phyloP scores from a whole-genome alignment of 2,113 vertebrate species.

The Diadophis punctatus region DNA sequence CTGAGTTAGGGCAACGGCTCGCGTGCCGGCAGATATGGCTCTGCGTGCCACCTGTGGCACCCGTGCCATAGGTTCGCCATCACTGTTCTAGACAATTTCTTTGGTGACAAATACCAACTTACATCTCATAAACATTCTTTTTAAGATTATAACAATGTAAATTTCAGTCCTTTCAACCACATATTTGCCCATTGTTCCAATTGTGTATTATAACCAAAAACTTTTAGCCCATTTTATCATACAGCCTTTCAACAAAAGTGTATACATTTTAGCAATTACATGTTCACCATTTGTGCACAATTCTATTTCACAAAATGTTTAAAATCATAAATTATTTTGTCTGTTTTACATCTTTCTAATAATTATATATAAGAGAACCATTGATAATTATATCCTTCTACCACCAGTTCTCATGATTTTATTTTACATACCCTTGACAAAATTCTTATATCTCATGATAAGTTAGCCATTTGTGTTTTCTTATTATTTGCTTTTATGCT shows the following conservation, averaged over 20 bases:
- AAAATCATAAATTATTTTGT: background rate
- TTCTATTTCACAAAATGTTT: background rate
- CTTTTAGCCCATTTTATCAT: background rate
- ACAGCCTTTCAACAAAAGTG: background rate
- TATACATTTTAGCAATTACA: background rate
- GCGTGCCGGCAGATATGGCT: too few relatives aligned
- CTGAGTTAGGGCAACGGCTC: too few relatives aligned
- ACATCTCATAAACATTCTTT: background rate
- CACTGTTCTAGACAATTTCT: background rate
- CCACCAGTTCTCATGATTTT: background rate
- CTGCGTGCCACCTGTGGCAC: too few relatives aligned
- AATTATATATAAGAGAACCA: background rate
- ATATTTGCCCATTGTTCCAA: background rate
- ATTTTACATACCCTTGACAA: background rate
- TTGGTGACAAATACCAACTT: background rate
- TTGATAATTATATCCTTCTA: background rate
- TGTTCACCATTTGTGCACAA: background rate
- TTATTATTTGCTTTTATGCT: background rate
- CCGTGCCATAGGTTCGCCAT: too few relatives aligned
- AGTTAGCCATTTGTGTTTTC: background rate
- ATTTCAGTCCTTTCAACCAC: background rate
- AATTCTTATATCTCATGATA: background rate
- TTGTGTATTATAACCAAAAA: background rate
- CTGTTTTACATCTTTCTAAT: background rate
- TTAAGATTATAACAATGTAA: background rate